Evolutionary conservation across 2,797 vertebrate species (phyloP).

Genomic region (Pipistrellus pygmaeus): DNA sequence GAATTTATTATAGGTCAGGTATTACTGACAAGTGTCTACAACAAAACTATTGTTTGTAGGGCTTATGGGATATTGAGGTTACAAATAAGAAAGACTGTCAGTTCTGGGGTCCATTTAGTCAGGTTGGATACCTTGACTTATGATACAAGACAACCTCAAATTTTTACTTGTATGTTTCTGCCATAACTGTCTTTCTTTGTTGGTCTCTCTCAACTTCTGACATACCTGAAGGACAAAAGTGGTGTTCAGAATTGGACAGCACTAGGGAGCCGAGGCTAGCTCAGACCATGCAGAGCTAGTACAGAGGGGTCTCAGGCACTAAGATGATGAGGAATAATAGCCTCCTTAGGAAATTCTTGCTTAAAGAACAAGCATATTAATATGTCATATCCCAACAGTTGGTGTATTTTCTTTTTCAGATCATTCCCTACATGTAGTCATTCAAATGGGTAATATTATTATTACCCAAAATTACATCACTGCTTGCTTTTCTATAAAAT

Average conservation of each 20-base stretch:
- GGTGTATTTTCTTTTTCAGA: not conserved
- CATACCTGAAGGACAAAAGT: not conserved
- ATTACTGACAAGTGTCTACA: not conserved
- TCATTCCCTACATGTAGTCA: not conserved
- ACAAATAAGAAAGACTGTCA: not conserved
- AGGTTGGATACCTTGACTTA: not conserved
- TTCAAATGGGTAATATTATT: slow-evolving; percentile 6
- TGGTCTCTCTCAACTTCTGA: not conserved
- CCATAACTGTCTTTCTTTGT: not conserved
- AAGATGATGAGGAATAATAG: not conserved
- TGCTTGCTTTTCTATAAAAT: slow-evolving; percentile 35
- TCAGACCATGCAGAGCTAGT: not conserved
- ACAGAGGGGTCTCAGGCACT: not conserved
- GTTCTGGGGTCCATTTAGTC: not conserved
- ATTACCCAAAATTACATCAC: not conserved
- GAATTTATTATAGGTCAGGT: slow-evolving; percentile 23
- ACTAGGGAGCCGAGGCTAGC: not conserved
- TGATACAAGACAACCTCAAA: not conserved
- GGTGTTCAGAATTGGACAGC: not conserved
- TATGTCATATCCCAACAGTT: not conserved
- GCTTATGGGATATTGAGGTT: not conserved
- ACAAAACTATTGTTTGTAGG: not conserved
- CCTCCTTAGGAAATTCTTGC: not conserved
- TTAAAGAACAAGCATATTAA: slow-evolving; percentile 7
- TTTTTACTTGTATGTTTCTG: not conserved